Conservation (phyloP, 2,113 vertebrate species). For the Nycticryphes semicollaris region DNA sequence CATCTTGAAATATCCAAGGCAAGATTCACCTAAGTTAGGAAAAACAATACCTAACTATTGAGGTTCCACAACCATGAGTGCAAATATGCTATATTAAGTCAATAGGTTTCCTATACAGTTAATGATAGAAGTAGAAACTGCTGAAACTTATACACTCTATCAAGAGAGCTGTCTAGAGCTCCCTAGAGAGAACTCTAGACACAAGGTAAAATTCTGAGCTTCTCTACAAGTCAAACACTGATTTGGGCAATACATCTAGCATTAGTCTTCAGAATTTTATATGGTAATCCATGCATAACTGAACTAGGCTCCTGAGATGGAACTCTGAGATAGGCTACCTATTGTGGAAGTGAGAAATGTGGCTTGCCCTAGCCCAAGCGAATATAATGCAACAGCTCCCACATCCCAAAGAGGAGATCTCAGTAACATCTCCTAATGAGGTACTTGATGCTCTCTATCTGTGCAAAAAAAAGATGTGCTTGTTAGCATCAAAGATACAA, state of each 20-base stretch:
- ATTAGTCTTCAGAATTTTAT: neutral
- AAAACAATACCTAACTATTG: neutral
- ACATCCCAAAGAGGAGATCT: neutral
- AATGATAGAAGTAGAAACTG: neutral
- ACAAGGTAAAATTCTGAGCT: neutral
- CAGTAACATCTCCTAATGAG: neutral
- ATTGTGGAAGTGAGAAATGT: neutral
- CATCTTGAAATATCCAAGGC: neutral
- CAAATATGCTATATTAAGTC: neutral
- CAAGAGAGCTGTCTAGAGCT: neutral
- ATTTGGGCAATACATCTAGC: neutral
- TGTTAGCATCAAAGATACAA: neutral
- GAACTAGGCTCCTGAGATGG: neutral
- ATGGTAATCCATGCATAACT: neutral
- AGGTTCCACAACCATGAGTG: neutral
- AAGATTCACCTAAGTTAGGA: neutral
- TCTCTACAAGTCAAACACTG: neutral
- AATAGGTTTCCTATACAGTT: neutral
- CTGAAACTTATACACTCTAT: neutral
- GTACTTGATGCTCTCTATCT: neutral
- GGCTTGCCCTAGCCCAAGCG: neutral
- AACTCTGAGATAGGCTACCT: neutral
- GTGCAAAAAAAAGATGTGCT: neutral
- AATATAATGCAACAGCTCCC: neutral
- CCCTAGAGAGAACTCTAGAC: neutral